Conservation (phyloP, 2,797 vertebrate species). For the Alcedo quadribrachys region DNA sequence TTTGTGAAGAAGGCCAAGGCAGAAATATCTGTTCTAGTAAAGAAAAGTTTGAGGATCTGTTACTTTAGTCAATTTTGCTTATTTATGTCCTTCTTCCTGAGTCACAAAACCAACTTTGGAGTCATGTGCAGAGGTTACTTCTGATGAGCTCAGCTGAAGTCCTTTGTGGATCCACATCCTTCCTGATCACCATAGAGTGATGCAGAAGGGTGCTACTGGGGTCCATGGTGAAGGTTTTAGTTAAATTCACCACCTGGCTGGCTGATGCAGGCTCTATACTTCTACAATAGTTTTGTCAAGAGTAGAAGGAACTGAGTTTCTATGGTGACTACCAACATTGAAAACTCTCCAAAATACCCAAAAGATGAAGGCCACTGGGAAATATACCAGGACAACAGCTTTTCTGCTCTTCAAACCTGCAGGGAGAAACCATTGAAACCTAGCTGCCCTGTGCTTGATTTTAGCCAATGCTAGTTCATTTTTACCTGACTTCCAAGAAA, state of each 20-base stretch:
- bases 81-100: background rate
- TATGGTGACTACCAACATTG: background rate
- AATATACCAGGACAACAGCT: background rate
- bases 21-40: background rate
- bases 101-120: background rate
- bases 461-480: background rate
- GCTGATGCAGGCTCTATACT: background rate
- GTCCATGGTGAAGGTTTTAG: background rate
- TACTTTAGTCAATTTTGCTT: background rate
- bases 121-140: background rate
- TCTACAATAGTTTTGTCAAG: background rate
- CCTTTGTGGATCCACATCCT: background rate
- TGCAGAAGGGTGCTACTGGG: background rate
- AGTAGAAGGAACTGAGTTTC: background rate
- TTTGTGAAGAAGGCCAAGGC: background rate
- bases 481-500: background rate
- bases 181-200: background rate
- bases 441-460: background rate
- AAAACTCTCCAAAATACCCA: background rate
- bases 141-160: background rate
- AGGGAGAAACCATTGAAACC: background rate
- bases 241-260: background rate
- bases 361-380: background rate
- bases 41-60: background rate
- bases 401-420: background rate